Base-by-base conservation (phyloP, 2,888 invertebrate species). In the Parelbella ahira region DNA sequence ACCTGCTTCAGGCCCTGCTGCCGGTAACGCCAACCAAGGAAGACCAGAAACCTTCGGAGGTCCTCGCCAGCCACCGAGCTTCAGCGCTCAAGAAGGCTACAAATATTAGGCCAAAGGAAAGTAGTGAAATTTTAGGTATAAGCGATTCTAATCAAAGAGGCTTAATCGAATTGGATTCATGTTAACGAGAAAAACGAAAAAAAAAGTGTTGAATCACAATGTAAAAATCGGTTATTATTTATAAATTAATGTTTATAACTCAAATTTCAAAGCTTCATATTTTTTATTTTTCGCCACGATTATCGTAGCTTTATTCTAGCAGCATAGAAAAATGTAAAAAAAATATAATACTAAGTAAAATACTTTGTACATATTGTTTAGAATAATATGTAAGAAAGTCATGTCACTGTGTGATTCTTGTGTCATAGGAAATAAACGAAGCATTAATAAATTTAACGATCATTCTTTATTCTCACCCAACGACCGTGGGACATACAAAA, bases 51-150 rank as follows among this genome's bases (percentile, higher is more conserved):
- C 45, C 41, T 86, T 86, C 34, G 68, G 68, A 37, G 79, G 72
- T 20, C 76, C 84, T n/a, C 73, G 79, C 9, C 82, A 82, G 34
- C 84, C 81, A 1, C 81, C 87, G 0, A 86, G 83, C 56, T 87
- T 81, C 61, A 78, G 64, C 50, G 58, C 73, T 25, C 71, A 83
- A 48, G 83, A 83, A 56, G 87, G 87, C 34, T 87, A 87, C 62
- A 84, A 77, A 49, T 87, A 87, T 60, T 86, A 68, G 66, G 55
- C 63, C 65, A 70, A 78, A 79, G 60, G 56, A 53, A 48, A 45
- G 47, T 63, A 66, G 60, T 54, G 45, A 54, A 58, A 54, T 57
- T 54, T 39, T 55, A 58, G 48, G 20, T 20, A 44, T 46, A 54
- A 11, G 11, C 4, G 25, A 11, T 25, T 27, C 24, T 29, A 4